phyloP scores from a whole-genome alignment of 2,113 vertebrate species.

The Gallinago jamesoni region DNA sequence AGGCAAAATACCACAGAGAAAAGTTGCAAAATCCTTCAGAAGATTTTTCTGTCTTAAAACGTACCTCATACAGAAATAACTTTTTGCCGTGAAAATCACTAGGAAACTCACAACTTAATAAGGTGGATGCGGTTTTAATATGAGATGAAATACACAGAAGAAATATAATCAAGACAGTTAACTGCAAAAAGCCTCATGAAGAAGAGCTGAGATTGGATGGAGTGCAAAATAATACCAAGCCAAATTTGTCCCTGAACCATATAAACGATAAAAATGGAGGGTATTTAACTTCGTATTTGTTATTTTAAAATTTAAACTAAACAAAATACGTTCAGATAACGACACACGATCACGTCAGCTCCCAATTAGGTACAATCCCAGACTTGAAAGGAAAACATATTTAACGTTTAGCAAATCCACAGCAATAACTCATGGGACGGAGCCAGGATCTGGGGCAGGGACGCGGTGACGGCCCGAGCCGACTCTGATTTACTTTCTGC shows the following conservation, averaged over 20 bases:
- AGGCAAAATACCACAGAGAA: background rate
- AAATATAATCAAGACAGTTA: background rate
- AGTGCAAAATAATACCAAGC: background rate
- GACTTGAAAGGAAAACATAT: fast-evolving
- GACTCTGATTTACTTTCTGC: background rate
- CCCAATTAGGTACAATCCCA: background rate
- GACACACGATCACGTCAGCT: background rate
- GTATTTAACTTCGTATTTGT: background rate
- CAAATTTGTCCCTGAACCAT: background rate
- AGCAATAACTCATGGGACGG: background rate
- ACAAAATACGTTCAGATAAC: background rate
- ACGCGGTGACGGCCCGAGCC: background rate
- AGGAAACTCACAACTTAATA: background rate
- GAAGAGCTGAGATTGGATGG: fast-evolving
- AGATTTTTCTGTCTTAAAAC: background rate
- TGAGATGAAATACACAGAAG: background rate
- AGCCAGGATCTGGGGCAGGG: background rate
- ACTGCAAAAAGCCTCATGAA: background rate
- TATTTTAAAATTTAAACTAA: background rate
- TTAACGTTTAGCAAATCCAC: no score
- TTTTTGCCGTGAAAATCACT: background rate
- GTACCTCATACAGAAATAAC: background rate
- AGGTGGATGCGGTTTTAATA: background rate
- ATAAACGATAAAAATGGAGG: background rate
- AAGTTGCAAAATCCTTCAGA: background rate